Percentiles rank a stretch among this genome's conserved stretches.
These are phyloP conservation scores for Brachionus rotundiformis DNA, from an alignment of 1,140 invertebrate species.

Conservation along the genomic window DNA sequence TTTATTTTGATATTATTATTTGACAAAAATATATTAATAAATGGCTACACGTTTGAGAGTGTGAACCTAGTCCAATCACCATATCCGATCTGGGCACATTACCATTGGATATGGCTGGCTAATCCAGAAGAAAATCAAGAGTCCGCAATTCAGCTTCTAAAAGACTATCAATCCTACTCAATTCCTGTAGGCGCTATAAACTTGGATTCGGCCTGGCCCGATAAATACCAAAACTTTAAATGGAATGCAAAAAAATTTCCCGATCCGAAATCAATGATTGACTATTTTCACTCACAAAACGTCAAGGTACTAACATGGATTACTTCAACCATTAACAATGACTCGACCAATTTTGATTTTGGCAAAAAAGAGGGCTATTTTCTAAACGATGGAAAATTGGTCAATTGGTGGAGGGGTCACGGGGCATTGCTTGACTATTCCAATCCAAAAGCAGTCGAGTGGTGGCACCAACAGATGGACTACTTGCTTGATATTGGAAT, in stretches of 20 bases:
- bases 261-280: neutral
- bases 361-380: conserved; percentile 32
- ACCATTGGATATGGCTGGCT: conserved; percentile 30
- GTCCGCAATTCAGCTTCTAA: neutral
- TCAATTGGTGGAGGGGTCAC: conserved; percentile 38
- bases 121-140: conserved; percentile 30
- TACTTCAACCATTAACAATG: conserved; percentile 33
- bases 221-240: conserved; percentile 30
- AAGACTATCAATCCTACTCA: neutral
- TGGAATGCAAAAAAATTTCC: conserved; percentile 46
- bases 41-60: neutral
- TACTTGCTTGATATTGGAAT: conserved; percentile 24
- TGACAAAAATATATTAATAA: neutral
- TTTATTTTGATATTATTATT: neutral
- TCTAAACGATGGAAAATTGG: conserved; percentile 21
- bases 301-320: conserved; percentile 32
- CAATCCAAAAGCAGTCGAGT: conserved; percentile 25
- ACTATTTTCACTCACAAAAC: conserved; percentile 35
- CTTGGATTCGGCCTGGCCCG: conserved; percentile 36
- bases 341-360: conserved; percentile 9
- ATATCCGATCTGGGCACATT: conserved; percentile 39
- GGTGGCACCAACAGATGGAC: conserved; percentile 49
- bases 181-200: conserved; percentile 39
- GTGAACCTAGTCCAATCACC: neutral
- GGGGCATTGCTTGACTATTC: conserved; percentile 16